Conservation (phyloP, 23 tunicate species). For the Halocynthia roretzi region DNA sequence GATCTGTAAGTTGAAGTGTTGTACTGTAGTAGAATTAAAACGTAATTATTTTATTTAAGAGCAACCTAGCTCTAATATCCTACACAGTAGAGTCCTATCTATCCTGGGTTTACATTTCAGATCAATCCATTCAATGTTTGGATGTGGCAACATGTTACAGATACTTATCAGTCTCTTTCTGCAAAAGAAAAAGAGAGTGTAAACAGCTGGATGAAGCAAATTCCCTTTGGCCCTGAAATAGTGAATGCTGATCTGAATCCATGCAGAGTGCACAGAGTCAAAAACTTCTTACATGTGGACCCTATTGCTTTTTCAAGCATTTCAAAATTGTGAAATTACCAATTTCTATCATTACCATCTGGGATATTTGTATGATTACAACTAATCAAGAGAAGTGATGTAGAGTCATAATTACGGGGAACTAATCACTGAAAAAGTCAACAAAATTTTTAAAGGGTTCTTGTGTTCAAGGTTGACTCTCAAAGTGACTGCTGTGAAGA, state of each 20-base stretch:
- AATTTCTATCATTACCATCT: background rate
- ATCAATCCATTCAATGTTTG: slow-evolving; percentile 45
- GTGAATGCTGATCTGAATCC: slow-evolving; percentile 30
- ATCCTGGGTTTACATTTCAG: slow-evolving; percentile 1
- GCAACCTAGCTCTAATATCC: background rate
- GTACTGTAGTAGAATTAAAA: background rate
- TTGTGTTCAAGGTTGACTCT: too few species aligned
- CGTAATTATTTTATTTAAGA: background rate
- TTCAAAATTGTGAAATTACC: background rate
- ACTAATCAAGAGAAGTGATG: too few species aligned
- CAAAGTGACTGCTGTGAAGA: too few species aligned
- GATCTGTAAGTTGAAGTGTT: slow-evolving; percentile 27
- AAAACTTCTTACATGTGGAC: slow-evolving; percentile 40
- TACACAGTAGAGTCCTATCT: background rate
- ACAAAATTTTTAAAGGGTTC: too few species aligned
- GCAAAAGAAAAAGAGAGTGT: slow-evolving; percentile 1
- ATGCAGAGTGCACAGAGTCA: slow-evolving; percentile 44
- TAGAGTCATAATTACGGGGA: too few species aligned
- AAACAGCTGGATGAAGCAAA: slow-evolving; percentile 16
- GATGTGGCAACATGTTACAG: slow-evolving; percentile 60
- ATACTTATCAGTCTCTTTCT: slow-evolving; percentile 34
- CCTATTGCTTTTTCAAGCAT: background rate
- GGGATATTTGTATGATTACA: too few species aligned
- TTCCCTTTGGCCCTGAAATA: slow-evolving; percentile 49
- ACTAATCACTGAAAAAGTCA: too few species aligned